Percentiles rank a stretch among this genome's conserved stretches.
These are phyloP conservation scores for Corynorhinus townsendii DNA, from an alignment of 2,113 vertebrate species.

Conservation along the genomic window DNA sequence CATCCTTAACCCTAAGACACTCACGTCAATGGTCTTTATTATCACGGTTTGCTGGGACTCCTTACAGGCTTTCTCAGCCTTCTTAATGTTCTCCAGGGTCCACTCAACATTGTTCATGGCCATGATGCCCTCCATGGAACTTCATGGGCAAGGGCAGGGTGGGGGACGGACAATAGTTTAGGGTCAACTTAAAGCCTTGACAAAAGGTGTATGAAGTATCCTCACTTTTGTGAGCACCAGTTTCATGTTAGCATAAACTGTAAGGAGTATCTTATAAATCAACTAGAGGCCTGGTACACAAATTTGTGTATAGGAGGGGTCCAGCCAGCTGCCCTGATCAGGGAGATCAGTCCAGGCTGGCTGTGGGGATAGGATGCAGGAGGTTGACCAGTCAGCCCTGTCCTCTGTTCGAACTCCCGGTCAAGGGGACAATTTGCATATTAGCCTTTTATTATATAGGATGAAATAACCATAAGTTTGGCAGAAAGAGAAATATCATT, in stretches of 20 bases:
- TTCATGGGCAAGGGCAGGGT: background rate
- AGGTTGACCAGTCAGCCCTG: too few species aligned
- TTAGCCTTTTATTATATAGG: too few species aligned
- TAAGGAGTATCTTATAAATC: background rate
- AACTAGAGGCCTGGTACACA: too few species aligned
- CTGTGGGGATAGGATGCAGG: too few species aligned
- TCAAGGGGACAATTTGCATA: too few species aligned
- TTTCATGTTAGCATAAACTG: accelerated
- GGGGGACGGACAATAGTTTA: background rate
- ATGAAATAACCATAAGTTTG: background rate
- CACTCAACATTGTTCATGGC: constrained; percentile 71
- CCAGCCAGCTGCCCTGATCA: too few species aligned
- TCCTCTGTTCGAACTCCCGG: too few species aligned
- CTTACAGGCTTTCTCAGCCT: constrained; percentile 73
- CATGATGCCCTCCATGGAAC: constrained; percentile 73
- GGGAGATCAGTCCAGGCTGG: too few species aligned
- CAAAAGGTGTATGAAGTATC: background rate
- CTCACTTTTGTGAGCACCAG: background rate
- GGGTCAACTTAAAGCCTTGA: background rate
- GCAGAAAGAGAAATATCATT: background rate
- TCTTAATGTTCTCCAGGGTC: constrained; percentile 69
- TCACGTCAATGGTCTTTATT: constrained; percentile 72
- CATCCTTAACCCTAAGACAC: background rate
- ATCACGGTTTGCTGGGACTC: constrained; percentile 68
- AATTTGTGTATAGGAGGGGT: too few species aligned